Percentiles rank a stretch among this genome's conserved stretches.
Conservation (phyloP, 2,888 invertebrate genomes). For the Erebia aethiops region DNA sequence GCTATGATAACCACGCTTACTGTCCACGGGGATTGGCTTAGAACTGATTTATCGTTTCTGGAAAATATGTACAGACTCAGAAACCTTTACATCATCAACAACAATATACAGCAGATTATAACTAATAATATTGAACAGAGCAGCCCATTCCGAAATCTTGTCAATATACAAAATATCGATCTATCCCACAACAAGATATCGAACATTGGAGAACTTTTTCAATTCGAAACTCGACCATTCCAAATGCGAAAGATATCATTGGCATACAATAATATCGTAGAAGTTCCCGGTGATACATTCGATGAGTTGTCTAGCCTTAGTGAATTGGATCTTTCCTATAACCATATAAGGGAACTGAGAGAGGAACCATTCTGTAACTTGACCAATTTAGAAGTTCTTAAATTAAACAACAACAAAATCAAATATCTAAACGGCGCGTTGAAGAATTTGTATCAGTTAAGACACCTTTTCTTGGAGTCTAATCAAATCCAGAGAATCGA, state of each 20-base stretch:
- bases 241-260: slow-evolving; percentile 56
- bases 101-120: slow-evolving; percentile 54
- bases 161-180: slow-evolving; percentile 57
- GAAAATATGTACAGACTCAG: slow-evolving; percentile 57
- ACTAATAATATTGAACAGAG: slow-evolving; percentile 56
- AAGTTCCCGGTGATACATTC: slow-evolving; percentile 57
- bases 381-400: slow-evolving; percentile 57
- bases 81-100: slow-evolving; percentile 52
- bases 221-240: slow-evolving; percentile 58
- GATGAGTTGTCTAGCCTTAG: slow-evolving; percentile 55
- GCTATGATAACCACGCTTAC: slow-evolving; percentile 57
- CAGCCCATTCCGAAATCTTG: slow-evolving; percentile 56
- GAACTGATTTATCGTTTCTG: slow-evolving; percentile 55
- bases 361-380: slow-evolving; percentile 66
- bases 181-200: slow-evolving; percentile 60
- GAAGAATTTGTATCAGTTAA: slow-evolving; percentile 60
- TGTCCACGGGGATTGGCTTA: slow-evolving; percentile 53
- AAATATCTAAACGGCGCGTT: slow-evolving; percentile 69
- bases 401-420: slow-evolving; percentile 64
- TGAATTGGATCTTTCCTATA: slow-evolving; percentile 67
- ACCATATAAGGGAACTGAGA: slow-evolving; percentile 58
- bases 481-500: slow-evolving; percentile 65
- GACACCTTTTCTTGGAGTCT: slow-evolving; percentile 62
- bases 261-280: slow-evolving; percentile 56
- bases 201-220: slow-evolving; percentile 58